Base-by-base conservation (phyloP, 2,888 invertebrate genomes). In the Calameuta idolon region DNA sequence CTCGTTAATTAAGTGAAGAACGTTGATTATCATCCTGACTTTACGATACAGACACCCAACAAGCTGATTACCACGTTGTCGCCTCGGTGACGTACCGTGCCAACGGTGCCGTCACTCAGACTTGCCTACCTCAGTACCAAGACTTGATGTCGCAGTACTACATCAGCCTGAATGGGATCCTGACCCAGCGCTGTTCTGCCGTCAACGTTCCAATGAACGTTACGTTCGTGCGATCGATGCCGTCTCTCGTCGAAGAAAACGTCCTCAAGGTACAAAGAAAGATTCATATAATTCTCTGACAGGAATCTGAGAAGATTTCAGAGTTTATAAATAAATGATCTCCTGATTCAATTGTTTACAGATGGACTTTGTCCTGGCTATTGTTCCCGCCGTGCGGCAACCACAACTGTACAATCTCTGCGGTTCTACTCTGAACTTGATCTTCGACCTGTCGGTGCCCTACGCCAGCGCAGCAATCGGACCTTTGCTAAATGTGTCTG, bases 171-270 rank as follows among this genome's bases (percentile, higher is more conserved):
- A 98, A 98, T 87, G 94, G 93, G 79, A 93, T 97, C 80, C 93
- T 99, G 23, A 97, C 98, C 0, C 97, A 97, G 89, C 95, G 98
- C 85, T 99, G 98, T 91, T 98, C 98, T 0, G 97, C 97, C 4
- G 97, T 98, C 74, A 98, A 98, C 87, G 97, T 98, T 0, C 97
- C 97, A 89, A 98, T 98, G 94, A 98, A 98, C 88, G 98, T 98
- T 0, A 96, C 97, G 0, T 97, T 98, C 87, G 93, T 98, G 0
- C 95, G 96, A 85, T 96, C 97, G 0, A 93, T 95, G 87, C 96
- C 97, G n/a, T 93, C 93, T 76, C 92, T 97, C 23, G 88, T 97
- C 1, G 97, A 97, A 87, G 97, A 97, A 90, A 98, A 98, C 89
- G 95, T 97, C 4, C 95, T 98, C 0, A 96, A 96, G 89, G 92